Base-by-base conservation (phyloP, 2,113 vertebrate species). In the Paradoxurus hermaphroditus region DNA sequence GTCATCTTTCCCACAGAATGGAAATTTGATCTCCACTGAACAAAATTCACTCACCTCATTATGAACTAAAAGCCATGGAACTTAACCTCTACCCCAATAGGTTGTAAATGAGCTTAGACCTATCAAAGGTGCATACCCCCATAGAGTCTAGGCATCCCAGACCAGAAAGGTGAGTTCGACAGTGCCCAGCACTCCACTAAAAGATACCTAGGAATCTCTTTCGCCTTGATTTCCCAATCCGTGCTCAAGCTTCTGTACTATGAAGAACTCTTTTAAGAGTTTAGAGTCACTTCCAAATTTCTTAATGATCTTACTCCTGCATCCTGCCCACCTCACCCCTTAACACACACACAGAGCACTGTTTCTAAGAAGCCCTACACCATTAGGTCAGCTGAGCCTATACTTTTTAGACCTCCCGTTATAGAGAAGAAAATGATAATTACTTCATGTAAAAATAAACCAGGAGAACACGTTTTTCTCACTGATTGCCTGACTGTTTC, bases 371-470 rank as follows among this genome's bases (percentile, higher is more conserved):
- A 96, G 82, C n/a, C 27, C 86, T 96, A 44, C 75, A 87, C 94
- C 97, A 84, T 95, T 87, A 98, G 97, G 97, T 97, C 95, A 98
- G 79, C 92, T 96, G 91, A 97, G 93, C 84, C 90, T 94, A 75
- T 85, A 95, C 95, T 97, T 98, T 97, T 97, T 96, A 93, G 84
- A 98, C 96, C 82, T 98, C 29, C 1, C 16, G 49, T 95, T 94
- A 98, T 27, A 82, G 96, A 98, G 85, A 49, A 68, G 63, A 98
- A 98, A 98, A 98, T 96, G 97, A 95, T 98, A 98, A 98, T 98
- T 98, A 98, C 85, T 97, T 98, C n/a, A 98, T 98, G 98, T 98
- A 98, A 98, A 98, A 98, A 98, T 98, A 98, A 97, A 97, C 88
- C 83, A 86, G 95, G 95, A 97, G 94, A 98, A 97, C 95, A 96